Percentiles rank a stretch among this genome's conserved stretches.
phyloP scores from a whole-genome alignment of 2,113 vertebrate species.

The Electrona antarctica region DNA sequence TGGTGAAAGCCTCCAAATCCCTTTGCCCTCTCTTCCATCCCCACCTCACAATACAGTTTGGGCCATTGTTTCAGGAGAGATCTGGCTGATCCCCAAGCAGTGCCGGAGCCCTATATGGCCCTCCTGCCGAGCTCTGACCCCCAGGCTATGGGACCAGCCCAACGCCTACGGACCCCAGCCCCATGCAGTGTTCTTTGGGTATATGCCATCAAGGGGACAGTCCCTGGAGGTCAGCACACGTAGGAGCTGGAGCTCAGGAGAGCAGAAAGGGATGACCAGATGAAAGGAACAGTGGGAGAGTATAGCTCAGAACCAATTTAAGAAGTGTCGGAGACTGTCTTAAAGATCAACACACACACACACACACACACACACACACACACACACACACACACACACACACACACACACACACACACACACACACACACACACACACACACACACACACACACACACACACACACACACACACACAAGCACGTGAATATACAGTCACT shows the following conservation, averaged over 20 bases:
- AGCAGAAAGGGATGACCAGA: constrained; percentile 45
- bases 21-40: constrained; percentile 27
- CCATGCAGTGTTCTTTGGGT: constrained; percentile 41
- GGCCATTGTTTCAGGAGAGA: constrained; percentile 49
- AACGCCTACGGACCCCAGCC: constrained; percentile 46
- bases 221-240: constrained; percentile 60
- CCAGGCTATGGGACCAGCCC: constrained; percentile 46
- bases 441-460: no score
- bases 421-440: no score
- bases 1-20: constrained; percentile 62
- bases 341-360: constrained; percentile 39
- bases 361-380: no score
- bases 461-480: no score
- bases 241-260: constrained; percentile 53
- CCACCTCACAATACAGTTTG: constrained; percentile 38
- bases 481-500: no score
- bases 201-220: constrained; percentile 29
- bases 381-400: no score
- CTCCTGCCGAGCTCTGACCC: constrained; percentile 48
- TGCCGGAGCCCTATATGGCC: constrained; percentile 21
- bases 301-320: constrained; percentile 24
- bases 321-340: constrained; percentile 47
- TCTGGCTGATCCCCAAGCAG: background rate
- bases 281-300: constrained; percentile 62
- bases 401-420: no score